phyloP scores from a whole-genome alignment of 2,888 invertebrate genomes.

The Osmoderma eremita region DNA sequence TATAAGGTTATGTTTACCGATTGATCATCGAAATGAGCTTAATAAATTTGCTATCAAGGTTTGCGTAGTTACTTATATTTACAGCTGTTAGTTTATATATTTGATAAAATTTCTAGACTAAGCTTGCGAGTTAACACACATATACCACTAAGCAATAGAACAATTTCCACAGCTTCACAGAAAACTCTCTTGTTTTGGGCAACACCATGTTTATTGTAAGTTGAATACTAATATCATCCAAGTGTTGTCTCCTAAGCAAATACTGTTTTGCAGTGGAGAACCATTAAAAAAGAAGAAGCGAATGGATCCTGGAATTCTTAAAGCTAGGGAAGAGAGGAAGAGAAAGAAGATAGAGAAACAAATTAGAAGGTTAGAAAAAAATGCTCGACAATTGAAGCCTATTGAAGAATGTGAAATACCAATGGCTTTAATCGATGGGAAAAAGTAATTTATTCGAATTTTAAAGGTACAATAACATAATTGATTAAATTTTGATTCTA shows the following conservation, averaged over 20 bases:
- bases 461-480: not conserved
- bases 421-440: slow-evolving; percentile 71
- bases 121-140: not conserved
- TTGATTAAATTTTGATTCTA: slow-evolving; percentile 17
- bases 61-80: not conserved
- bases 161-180: slow-evolving; percentile 10
- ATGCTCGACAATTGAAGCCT: slow-evolving; percentile 86
- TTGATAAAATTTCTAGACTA: slow-evolving; percentile 12
- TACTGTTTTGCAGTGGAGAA: slow-evolving; percentile 73
- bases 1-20: too few relatives aligned
- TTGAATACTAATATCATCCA: not conserved
- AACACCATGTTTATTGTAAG: slow-evolving; percentile 39
- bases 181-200: slow-evolving; percentile 22
- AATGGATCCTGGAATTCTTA: slow-evolving; percentile 82
- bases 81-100: not conserved
- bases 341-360: slow-evolving; percentile 87
- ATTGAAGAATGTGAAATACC: slow-evolving; percentile 87
- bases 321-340: slow-evolving; percentile 83
- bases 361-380: slow-evolving; percentile 83
- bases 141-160: not conserved
- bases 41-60: slow-evolving; percentile 13
- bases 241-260: not conserved
- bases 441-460: slow-evolving; percentile 65
- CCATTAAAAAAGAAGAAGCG: slow-evolving; percentile 91
- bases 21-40: slow-evolving; percentile 7